Base-by-base conservation (phyloP, 1,140 invertebrate species). In the Drosophila lacertosa region DNA sequence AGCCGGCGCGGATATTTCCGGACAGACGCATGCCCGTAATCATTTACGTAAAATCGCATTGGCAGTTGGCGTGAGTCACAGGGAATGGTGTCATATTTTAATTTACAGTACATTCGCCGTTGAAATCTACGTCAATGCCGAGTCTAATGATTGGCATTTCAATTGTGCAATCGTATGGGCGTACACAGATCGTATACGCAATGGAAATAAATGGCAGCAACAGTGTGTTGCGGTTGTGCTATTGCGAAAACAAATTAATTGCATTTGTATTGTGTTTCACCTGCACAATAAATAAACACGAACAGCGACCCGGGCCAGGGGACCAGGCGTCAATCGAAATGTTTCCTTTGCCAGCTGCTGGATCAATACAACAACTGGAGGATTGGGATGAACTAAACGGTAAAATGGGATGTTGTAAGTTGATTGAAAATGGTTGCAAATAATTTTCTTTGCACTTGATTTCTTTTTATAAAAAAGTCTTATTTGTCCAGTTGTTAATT, bases 211-310 rank as follows among this genome's bases (percentile, higher is more conserved):
- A 63, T 45, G 9, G 1, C 26, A 16, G 29, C 18, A 5, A 33
- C 24, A 5, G 26, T 40, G 22, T 45, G 20, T 18, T 18, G 11
- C 18, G 6, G 18, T 37, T 42, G 15, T 44, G 22, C 35, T 11
- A 37, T 10, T 33, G 29, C 32, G 24, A 55, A 55, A 69, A 55
- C 59, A 64, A 55, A 42, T 50, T 69, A 64, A 69, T 69, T 69
- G 50, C 42, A 64, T 42, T 55, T 26, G 59, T 32, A 48, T 55
- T 45, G 18, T 11, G 9, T 22, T 22, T 16, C 26, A 64, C 45
- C 15, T 45, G 15, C 24, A 42, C 59, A 26, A 32, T 15, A 42
- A 53, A 29, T 42, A 53, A 53, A 42, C 24, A 60, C 20, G 7
- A 1, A 47, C 45, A 13, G 2, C 1, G 1, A 26, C 6, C 26